Percentiles rank a stretch among this genome's conserved stretches.
Conservation (phyloP, 2,797 vertebrate genomes). For the Gallinago stenura region DNA sequence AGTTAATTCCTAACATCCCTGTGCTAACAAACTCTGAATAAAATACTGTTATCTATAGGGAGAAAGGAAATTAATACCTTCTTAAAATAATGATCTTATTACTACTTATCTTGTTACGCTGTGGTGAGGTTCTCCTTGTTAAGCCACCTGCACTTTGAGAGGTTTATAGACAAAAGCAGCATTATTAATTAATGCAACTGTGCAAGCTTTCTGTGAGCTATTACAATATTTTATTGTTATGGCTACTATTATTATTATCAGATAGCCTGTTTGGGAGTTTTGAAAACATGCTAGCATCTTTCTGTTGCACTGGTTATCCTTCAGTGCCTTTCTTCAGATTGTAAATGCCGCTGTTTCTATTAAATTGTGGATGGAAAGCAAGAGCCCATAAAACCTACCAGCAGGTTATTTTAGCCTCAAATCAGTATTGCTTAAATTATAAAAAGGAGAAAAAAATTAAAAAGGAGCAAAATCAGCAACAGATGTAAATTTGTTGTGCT, state of each 20-base stretch:
- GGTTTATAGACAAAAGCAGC: constrained; percentile 58
- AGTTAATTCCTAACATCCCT: constrained; percentile 59
- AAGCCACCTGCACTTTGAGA: constrained; percentile 69
- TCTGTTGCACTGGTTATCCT: constrained; percentile 39
- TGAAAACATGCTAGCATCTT: background rate
- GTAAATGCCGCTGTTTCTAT: constrained; percentile 38
- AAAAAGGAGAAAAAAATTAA: background rate
- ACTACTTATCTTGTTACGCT: constrained; percentile 67
- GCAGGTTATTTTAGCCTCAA: constrained; percentile 28
- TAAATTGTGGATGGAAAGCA: constrained; percentile 19
- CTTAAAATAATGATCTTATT: constrained; percentile 68
- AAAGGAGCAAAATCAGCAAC: background rate
- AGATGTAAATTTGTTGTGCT: background rate
- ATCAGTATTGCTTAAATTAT: constrained; percentile 45
- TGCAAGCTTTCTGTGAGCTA: constrained; percentile 54
- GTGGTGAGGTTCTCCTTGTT: constrained; percentile 59
- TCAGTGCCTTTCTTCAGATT: constrained; percentile 53
- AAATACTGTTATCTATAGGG: constrained; percentile 63
- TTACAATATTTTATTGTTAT: constrained; percentile 67
- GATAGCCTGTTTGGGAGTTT: constrained; percentile 50
- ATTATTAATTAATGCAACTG: constrained; percentile 68
- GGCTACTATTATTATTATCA: constrained; percentile 55
- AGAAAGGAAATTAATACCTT: constrained; percentile 50
- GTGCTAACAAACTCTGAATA: constrained; percentile 29
- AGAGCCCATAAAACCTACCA: constrained; percentile 20